These are phyloP conservation scores for Chauna torquata DNA, from an alignment of 2,113 vertebrate genomes.

Conservation along the genomic window DNA sequence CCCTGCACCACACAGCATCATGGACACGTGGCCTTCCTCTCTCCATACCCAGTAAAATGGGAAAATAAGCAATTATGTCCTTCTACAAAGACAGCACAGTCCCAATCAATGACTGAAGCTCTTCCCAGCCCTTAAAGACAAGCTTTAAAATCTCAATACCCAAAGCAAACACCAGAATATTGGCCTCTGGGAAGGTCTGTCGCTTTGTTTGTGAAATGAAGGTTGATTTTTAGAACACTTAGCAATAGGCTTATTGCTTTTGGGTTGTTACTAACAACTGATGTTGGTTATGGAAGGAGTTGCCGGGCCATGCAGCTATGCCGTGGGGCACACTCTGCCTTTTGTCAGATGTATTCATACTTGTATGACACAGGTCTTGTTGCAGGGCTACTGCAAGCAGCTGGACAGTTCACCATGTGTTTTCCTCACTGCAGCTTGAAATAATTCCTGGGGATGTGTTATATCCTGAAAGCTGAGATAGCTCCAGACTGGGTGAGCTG, in stretches of 20 bases:
- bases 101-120: background rate
- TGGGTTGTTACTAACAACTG: background rate
- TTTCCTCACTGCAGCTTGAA: conserved; percentile 24
- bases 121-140: background rate
- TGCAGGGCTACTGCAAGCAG: background rate
- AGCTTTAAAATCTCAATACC: background rate
- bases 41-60: background rate
- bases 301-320: background rate
- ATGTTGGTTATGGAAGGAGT: background rate
- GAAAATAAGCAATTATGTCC: background rate
- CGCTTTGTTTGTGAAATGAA: background rate
- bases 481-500: background rate
- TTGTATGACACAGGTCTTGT: background rate
- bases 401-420: background rate
- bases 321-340: background rate
- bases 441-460: background rate
- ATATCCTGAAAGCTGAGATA: conserved; percentile 51
- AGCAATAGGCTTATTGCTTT: background rate
- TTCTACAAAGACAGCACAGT: background rate
- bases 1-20: background rate
- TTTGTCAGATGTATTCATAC: background rate
- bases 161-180: conserved; percentile 4
- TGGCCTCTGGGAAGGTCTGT: background rate
- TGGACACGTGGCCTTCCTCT: background rate
- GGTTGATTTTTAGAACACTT: background rate